Conservation (phyloP, 2,113 vertebrate genomes). For the Phalacrocorax aristotelis region DNA sequence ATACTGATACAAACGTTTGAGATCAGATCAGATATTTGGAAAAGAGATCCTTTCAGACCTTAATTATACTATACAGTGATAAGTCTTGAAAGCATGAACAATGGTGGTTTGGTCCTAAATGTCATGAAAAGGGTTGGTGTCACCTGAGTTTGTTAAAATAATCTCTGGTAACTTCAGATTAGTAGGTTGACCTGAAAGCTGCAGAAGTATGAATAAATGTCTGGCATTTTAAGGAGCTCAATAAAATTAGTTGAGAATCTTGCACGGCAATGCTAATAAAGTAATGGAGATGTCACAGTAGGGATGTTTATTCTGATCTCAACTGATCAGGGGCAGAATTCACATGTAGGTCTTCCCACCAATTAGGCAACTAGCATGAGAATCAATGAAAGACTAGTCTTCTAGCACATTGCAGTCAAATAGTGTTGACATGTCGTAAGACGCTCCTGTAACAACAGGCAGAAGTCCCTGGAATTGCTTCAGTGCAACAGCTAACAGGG, state of each 20-base stretch:
- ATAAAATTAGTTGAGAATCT: neutral
- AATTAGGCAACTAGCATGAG: neutral
- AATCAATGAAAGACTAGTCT: neutral
- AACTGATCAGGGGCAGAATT: neutral
- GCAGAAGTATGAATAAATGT: neutral
- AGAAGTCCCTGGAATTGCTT: neutral
- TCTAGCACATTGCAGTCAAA: neutral
- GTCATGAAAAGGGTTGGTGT: neutral
- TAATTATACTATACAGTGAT: neutral
- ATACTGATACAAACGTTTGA: neutral
- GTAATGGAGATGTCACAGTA: neutral
- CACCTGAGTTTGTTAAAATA: neutral
- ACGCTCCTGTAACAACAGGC: neutral
- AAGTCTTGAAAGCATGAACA: neutral
- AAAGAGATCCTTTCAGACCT: neutral
- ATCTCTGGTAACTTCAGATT: neutral
- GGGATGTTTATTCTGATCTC: neutral
- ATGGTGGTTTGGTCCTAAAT: neutral
- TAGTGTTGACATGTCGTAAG: neutral
- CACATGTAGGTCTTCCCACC: neutral
- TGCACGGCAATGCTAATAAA: neutral
- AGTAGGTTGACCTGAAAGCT: neutral
- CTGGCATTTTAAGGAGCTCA: neutral
- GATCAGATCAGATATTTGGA: neutral
- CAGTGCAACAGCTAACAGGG: neutral